Percentiles rank a stretch among this genome's conserved stretches.
These are phyloP conservation scores for Trichonephila inaurata DNA, from an alignment of 1,140 invertebrate genomes.

Conservation along the genomic window DNA sequence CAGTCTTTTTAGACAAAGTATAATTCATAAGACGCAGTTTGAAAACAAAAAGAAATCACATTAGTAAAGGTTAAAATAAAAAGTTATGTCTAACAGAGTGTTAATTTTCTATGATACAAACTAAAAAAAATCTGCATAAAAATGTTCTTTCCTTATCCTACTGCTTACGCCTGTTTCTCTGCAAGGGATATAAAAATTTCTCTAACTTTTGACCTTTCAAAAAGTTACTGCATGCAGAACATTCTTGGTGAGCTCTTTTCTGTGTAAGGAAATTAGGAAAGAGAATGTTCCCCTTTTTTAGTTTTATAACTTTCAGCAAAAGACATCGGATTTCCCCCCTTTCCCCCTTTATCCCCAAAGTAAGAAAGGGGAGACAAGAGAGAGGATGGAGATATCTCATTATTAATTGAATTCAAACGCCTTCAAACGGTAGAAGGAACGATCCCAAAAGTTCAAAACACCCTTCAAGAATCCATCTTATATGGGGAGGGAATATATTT, in stretches of 20 bases:
- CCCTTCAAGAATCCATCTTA: background rate
- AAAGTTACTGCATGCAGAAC: background rate
- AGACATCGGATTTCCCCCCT: background rate
- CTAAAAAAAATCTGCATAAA: background rate
- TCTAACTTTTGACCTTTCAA: background rate
- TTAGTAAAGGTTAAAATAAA: too few species aligned
- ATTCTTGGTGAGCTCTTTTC: background rate
- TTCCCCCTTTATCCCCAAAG: background rate
- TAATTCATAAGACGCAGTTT: too few species aligned
- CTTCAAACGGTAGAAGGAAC: background rate
- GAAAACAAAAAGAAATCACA: too few species aligned
- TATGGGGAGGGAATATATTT: background rate
- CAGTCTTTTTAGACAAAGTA: too few species aligned
- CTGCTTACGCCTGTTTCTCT: background rate
- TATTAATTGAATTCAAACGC: conserved; percentile 45
- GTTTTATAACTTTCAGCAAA: background rate
- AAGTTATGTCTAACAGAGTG: too few species aligned
- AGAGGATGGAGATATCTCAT: background rate
- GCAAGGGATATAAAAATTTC: background rate
- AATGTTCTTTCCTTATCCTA: background rate
- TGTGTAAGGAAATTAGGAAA: background rate
- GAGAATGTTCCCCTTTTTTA: background rate
- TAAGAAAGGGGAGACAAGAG: background rate
- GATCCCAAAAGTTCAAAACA: background rate
- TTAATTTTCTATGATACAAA: too few species aligned